Evolutionary conservation across 2,888 invertebrate species (phyloP).

Genomic region (Palloptera scutellata): DNA sequence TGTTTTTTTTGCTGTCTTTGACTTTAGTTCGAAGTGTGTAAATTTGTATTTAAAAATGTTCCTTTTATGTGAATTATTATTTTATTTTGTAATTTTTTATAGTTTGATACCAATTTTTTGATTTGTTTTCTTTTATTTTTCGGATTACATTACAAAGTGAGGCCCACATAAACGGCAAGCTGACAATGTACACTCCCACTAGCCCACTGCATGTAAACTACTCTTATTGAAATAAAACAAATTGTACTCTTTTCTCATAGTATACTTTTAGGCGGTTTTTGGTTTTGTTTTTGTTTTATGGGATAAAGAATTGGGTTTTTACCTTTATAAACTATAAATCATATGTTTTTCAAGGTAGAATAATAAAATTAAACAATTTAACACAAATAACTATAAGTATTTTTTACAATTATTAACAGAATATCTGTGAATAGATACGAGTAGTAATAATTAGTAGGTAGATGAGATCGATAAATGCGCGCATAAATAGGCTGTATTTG

Average conservation of each 20-base stretch:
- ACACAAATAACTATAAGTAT: too few species aligned
- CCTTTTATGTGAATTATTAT: slow-evolving; percentile 27
- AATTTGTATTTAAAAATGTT: slow-evolving; percentile 18
- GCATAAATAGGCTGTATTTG: too few species aligned
- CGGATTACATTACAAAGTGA: slow-evolving; percentile 58
- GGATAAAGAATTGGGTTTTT: too few species aligned
- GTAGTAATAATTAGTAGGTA: too few species aligned
- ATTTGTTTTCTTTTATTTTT: slow-evolving; percentile 24
- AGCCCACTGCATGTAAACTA: slow-evolving; percentile 66
- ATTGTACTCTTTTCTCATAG: slow-evolving; percentile 28
- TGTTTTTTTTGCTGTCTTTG: slow-evolving; percentile 6
- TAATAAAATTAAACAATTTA: too few species aligned
- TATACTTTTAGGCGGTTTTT: too few species aligned
- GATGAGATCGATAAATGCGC: too few species aligned
- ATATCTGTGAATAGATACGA: too few species aligned
- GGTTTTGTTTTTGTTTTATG: too few species aligned
- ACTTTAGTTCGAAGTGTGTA: neutral
- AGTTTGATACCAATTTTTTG: slow-evolving; percentile 28
- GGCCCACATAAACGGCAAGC: slow-evolving; percentile 77
- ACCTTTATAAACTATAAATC: too few species aligned
- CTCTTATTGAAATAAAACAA: slow-evolving; percentile 64
- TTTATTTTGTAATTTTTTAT: slow-evolving; percentile 38
- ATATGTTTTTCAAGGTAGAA: too few species aligned
- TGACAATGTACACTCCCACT: slow-evolving; percentile 68
- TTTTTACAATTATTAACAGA: too few species aligned